Conservation (phyloP, 2,888 invertebrate genomes). For the Glaucopsyche alexis region DNA sequence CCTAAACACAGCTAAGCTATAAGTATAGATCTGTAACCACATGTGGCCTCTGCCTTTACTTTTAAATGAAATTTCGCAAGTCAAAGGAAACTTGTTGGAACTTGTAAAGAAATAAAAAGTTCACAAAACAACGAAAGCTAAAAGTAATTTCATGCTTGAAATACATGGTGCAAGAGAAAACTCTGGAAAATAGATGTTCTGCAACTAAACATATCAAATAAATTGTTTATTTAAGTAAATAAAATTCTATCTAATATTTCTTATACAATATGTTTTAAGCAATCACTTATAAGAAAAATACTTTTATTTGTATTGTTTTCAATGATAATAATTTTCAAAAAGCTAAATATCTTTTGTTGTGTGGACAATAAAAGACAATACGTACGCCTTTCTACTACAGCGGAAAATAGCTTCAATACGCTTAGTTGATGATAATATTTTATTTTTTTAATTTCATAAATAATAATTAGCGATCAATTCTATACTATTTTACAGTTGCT, state of each 20-base stretch:
- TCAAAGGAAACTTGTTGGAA: slow-evolving; percentile 27
- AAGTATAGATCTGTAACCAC: not conserved
- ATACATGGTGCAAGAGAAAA: slow-evolving; percentile 11
- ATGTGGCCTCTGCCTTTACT: slow-evolving; percentile 25
- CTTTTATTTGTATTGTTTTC: too few species aligned
- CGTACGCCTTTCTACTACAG: too few species aligned
- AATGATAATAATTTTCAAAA: too few species aligned
- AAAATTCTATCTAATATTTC: not conserved
- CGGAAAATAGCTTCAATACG: too few species aligned
- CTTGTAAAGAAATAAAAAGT: slow-evolving; percentile 28
- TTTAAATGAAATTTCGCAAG: slow-evolving; percentile 28
- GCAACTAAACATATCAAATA: not conserved
- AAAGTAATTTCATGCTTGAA: slow-evolving; percentile 26
- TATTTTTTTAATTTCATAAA: too few species aligned
- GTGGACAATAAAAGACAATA: too few species aligned
- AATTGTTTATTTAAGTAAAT: not conserved
- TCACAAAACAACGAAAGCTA: slow-evolving; percentile 22
- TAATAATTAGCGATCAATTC: too few species aligned
- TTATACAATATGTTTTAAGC: too few species aligned
- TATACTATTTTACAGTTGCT: too few species aligned
- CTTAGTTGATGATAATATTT: too few species aligned
- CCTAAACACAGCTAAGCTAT: not conserved
- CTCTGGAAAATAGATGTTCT: not conserved
- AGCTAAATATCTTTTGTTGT: too few species aligned
- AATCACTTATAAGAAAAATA: too few species aligned